A percentile compares a stretch with the other conserved stretches of the same genome.
Conservation (phyloP, 2,113 vertebrate genomes). For the Origma solitaria region DNA sequence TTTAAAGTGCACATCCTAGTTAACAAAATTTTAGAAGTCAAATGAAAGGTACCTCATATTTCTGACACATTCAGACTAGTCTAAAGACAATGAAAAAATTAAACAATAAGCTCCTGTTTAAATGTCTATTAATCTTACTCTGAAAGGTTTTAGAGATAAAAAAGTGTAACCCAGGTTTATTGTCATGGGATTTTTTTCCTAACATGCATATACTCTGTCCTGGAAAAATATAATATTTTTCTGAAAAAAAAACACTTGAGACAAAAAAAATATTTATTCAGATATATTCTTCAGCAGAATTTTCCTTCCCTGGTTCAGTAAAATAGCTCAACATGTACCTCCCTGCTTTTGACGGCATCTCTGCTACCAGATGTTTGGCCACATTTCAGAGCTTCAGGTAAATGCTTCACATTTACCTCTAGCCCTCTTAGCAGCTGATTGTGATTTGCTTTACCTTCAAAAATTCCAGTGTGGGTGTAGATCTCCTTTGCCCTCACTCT, state of each 20-base stretch:
- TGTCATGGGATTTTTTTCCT: not conserved
- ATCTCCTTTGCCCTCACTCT: not conserved
- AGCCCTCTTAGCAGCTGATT: not conserved
- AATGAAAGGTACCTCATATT: not conserved
- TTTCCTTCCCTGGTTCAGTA: not conserved
- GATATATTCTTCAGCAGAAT: not conserved
- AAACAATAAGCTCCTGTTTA: not conserved
- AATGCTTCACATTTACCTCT: not conserved
- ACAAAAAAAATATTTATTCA: not conserved
- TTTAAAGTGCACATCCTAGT: fast-evolving
- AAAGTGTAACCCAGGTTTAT: not conserved
- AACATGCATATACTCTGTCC: fast-evolving
- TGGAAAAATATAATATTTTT: not conserved
- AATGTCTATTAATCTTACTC: not conserved
- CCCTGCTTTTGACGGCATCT: not conserved
- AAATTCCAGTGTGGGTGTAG: not conserved
- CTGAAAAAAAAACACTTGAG: not conserved
- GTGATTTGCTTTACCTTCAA: not conserved
- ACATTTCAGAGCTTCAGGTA: fast-evolving
- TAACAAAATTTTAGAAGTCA: not conserved
- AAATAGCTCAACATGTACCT: not conserved
- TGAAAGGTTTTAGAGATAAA: not conserved
- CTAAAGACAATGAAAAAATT: not conserved
- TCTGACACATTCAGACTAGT: not conserved
- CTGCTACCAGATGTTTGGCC: not conserved